Base-by-base conservation (phyloP, 1,140 invertebrate genomes). In the Palaemon carinicauda region DNA sequence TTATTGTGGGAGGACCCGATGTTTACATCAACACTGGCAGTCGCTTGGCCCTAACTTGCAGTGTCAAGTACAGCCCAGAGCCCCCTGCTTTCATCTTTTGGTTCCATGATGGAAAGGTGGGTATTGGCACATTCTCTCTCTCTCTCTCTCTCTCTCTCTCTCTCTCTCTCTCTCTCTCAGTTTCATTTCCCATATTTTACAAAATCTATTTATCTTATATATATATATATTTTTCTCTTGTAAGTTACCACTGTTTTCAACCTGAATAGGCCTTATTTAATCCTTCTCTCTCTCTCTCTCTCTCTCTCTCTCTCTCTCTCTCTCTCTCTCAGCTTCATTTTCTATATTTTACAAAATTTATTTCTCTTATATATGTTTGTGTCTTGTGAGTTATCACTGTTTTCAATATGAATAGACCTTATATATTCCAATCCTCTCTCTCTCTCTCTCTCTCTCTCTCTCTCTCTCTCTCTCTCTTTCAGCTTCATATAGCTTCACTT, bases 31-130 rank as follows among this genome's bases (percentile, higher is more conserved):
- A 97, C 92, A 93, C 95, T 86, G 96, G 96, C 75, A 97, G 96
- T 91, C 97, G 96, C 89, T 97, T 98, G 91, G 97, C 97, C 92
- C 93, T 98, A 88, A 98, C 96, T 69, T 98, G 97, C 92, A 94
- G 97, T 83, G 96, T 98, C 87, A 92, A 95, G 74, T 95, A 96
- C 91, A 97, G 96, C 90, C 96, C 96, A 17, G 96, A 97, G 91
- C 96, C 96, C 80, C 96, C 96, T 60, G 95, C 95, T 56, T 97
- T 96, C 91, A 97, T 98, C 91, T 97, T 96, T 92, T 97, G 91
- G 91, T 91, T 91, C 69, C 91, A 91, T 51, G 89, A 91, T 52
- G 81, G 89, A 24, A 73, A 90, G 80, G 90, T 87, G 71, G n/a
- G 74, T 41, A 12, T 41, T 41, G 41, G 41, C 7, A 1, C 27